Base-by-base conservation (phyloP, 2,797 vertebrate genomes). In the Carduelis carduelis region DNA sequence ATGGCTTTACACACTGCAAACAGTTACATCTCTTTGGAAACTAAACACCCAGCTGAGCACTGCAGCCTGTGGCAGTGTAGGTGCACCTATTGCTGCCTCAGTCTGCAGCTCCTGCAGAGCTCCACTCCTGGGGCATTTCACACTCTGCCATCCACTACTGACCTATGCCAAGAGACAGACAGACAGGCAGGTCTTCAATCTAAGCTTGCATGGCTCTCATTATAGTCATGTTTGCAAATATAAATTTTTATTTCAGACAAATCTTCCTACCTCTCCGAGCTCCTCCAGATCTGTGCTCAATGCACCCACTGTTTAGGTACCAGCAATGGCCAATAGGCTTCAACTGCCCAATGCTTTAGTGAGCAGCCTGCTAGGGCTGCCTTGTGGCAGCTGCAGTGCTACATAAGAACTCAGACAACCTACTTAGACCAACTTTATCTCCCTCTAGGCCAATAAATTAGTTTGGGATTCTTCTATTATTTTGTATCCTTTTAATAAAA, bases 51-150 rank as follows among this genome's bases (percentile, higher is more conserved):
- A 39, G 44, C 39, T 41, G 47, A 69, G 80, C 66, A 15, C 0
- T 19, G 19, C 12, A 3, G 37, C 27, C 57, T 5, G 11, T 4
- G 22, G 69, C 0, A 0, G 20, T 6, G 39, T 14, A 46, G 20
- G 20, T 0, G 0, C 35, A 30, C 1, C 28, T 47, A 28, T 23
- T 49, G 23, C 83, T 34, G 30, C 21, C 14, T 2, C 65, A 52
- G 17, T 7, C 85, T 18, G 35, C 53, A 49, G 64, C 41, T 64
- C 60, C 65, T 19, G 41, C 5, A 1, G 2, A 56, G 35, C 8
- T 39, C 59, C 46, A n/a, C 7, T 1, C 32, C 14, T 7, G 26
- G 3, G 72, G 12, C 35, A 55, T 47, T 55, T 64, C 65, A n/a
- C 26, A 5, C 19, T 35, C 46, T 30, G 37, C 39, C 16, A 63